Evolutionary conservation across 2,888 invertebrate species (phyloP).

Genomic region (Liposcelis brunnea): DNA sequence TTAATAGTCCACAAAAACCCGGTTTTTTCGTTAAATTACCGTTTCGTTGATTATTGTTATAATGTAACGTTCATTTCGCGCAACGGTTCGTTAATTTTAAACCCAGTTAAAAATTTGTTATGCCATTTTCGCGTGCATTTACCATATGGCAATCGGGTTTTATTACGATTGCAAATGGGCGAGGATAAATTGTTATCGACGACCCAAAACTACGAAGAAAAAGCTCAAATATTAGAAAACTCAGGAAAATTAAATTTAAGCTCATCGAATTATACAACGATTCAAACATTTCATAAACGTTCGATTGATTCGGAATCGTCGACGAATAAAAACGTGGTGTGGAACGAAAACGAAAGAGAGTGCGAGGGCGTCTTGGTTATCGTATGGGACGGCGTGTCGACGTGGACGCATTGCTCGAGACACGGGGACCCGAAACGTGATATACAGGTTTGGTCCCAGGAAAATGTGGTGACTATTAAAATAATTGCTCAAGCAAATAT

Average conservation of each 20-base stretch:
- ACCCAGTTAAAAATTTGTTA: constrained; percentile 29
- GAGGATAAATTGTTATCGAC: constrained; percentile 1
- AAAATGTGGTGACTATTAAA: constrained; percentile 30
- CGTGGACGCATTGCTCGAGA: constrained; percentile 42
- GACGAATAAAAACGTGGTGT: constrained; percentile 27
- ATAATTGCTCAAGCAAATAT: constrained; percentile 10
- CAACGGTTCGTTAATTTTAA: constrained; percentile 48
- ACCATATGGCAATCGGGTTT: constrained; percentile 51
- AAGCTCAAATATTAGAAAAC: background rate
- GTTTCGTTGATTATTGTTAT: constrained; percentile 53
- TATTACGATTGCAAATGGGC: constrained; percentile 26
- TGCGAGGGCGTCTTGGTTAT: constrained; percentile 40
- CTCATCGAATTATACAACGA: too few relatives aligned
- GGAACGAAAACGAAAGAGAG: constrained; percentile 23
- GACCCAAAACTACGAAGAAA: background rate
- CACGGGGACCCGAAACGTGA: constrained; percentile 37
- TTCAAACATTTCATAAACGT: too few relatives aligned
- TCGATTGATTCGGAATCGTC: constrained; percentile 19
- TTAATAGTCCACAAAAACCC: constrained; percentile 43
- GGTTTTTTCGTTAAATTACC: constrained; percentile 46
- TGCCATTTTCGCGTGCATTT: constrained; percentile 52
- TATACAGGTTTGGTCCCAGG: constrained; percentile 40
- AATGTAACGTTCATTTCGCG: constrained; percentile 44
- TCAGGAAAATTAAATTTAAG: background rate
- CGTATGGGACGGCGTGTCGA: constrained; percentile 37